Percentiles rank a stretch among this genome's conserved stretches.
These are phyloP conservation scores for Otolemur garnettii DNA, from an alignment of 2,113 vertebrate species.

Conservation along the genomic window DNA sequence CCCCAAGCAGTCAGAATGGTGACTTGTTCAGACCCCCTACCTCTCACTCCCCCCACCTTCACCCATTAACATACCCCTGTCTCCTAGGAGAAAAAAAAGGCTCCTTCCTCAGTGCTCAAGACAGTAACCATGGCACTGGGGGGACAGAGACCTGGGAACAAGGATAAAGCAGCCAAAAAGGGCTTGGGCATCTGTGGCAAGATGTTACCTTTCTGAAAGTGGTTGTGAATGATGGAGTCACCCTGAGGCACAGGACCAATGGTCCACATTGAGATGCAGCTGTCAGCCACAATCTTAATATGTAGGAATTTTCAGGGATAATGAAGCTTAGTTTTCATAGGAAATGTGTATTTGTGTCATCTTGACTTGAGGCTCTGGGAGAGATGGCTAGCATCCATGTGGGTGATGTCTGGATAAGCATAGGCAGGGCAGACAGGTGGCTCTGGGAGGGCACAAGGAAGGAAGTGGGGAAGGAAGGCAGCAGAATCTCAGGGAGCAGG, in stretches of 20 bases:
- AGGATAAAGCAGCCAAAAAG: background rate
- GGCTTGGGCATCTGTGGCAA: background rate
- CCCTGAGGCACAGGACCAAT: background rate
- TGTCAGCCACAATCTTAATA: background rate
- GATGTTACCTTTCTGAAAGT: background rate
- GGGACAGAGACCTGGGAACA: background rate
- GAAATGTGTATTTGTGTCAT: background rate
- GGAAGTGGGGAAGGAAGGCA: no score
- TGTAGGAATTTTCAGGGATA: background rate
- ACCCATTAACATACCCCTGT: background rate
- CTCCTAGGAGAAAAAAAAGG: background rate
- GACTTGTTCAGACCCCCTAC: no score
- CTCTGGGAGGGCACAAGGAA: background rate
- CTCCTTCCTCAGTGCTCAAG: background rate
- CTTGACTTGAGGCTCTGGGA: background rate
- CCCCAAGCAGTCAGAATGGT: rapidly evolving
- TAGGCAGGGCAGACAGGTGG: background rate
- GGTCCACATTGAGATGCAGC: background rate
- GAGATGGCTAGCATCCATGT: background rate
- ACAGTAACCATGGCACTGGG: no score
- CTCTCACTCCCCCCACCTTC: no score
- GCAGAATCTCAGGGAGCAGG: background rate
- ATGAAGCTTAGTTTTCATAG: background rate
- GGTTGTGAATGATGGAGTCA: background rate
- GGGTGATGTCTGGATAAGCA: background rate